These are phyloP conservation scores for Hycleus phaleratus DNA, from an alignment of 1,140 invertebrate genomes.

Conservation along the genomic window DNA sequence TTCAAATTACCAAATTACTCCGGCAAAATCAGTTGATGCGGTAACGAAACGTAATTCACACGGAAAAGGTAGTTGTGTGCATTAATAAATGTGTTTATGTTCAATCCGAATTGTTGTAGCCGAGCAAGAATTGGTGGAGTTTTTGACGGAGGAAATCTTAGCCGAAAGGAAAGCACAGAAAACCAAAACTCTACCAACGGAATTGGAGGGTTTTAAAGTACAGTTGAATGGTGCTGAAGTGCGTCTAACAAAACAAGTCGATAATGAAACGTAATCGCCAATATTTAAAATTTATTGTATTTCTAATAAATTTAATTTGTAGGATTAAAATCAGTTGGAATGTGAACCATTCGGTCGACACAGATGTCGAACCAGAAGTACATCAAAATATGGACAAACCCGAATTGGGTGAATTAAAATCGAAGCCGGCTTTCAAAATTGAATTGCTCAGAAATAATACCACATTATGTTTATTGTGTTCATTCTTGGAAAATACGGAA, in stretches of 20 bases:
- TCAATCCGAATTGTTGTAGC: constrained; percentile 46
- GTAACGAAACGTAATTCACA: not conserved
- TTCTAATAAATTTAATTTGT: constrained; percentile 14
- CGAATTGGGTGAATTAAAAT: constrained; percentile 72
- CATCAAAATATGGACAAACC: constrained; percentile 57
- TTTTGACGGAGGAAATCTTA: constrained; percentile 80
- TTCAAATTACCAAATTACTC: too few relatives aligned
- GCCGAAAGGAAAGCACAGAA: constrained; percentile 78
- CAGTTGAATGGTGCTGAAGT: constrained; percentile 70
- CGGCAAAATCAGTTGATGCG: too few relatives aligned
- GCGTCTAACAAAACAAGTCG: constrained; percentile 60
- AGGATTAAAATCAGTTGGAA: constrained; percentile 75
- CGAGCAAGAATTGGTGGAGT: constrained; percentile 78
- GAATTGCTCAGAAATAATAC: constrained; percentile 67
- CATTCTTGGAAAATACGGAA: constrained; percentile 57
- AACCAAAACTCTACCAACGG: constrained; percentile 62
- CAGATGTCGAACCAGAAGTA: constrained; percentile 59
- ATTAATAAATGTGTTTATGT: not conserved
- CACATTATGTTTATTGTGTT: constrained; percentile 75
- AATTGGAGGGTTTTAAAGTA: constrained; percentile 71
- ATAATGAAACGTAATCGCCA: constrained; percentile 62
- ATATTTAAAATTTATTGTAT: not conserved
- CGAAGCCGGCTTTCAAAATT: constrained; percentile 80
- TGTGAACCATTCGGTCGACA: constrained; percentile 84
- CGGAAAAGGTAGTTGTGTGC: constrained; percentile 2